These are phyloP conservation scores for Falco naumanni DNA, from an alignment of 2,797 vertebrate genomes.

Conservation along the genomic window DNA sequence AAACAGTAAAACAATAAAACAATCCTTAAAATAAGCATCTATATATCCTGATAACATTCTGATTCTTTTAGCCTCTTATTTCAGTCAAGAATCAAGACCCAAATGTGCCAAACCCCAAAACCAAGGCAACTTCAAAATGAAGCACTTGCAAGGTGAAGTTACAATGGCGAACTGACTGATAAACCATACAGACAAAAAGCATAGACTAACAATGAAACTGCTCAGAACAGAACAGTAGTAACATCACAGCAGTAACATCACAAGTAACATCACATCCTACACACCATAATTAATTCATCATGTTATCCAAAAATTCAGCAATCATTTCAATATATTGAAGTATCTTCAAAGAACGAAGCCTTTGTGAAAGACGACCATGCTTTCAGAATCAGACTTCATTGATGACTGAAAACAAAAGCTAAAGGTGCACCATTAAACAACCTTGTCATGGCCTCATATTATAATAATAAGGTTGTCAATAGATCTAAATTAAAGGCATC, in stretches of 20 bases:
- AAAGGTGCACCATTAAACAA: not conserved
- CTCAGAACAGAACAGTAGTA: not conserved
- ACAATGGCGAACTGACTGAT: not conserved
- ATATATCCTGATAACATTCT: not conserved
- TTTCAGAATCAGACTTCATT: not conserved
- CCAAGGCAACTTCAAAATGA: not conserved
- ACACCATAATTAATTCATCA: not conserved
- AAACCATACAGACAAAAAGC: not conserved
- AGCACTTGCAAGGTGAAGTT: not conserved
- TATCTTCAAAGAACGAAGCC: not conserved
- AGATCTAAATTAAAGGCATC: not conserved
- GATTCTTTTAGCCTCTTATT: not conserved
- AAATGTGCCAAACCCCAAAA: not conserved
- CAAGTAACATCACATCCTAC: not conserved
- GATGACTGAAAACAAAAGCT: slow-evolving; percentile 14
- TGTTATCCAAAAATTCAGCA: not conserved
- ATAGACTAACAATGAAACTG: not conserved
- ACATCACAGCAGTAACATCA: not conserved
- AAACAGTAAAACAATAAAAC: not conserved
- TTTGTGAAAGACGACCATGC: not conserved
- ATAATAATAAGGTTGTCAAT: not conserved
- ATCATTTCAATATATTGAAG: not conserved
- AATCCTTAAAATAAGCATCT: not conserved
- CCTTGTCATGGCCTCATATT: not conserved
- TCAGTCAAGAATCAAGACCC: not conserved